Evolutionary conservation across 2,797 vertebrate genomes (phyloP).

Genomic region (Gastrophryne carolinensis): DNA sequence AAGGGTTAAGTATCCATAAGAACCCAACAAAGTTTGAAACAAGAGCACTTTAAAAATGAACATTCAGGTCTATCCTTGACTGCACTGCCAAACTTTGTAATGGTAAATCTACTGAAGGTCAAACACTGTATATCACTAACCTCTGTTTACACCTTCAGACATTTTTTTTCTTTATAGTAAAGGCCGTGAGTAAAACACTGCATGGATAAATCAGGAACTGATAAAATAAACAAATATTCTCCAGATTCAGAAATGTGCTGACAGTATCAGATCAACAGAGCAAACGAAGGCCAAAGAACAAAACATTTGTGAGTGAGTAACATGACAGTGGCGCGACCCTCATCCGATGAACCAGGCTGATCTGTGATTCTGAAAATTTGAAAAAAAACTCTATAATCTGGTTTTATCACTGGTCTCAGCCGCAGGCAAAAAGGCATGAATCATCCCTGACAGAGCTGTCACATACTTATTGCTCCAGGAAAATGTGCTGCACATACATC

Average conservation of each 20-base stretch:
- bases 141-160: too few species aligned
- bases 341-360: constrained; percentile 11
- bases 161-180: too few species aligned
- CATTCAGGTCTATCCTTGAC: too few species aligned
- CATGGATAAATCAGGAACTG: too few species aligned
- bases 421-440: constrained; percentile 11
- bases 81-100: too few species aligned
- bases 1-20: too few species aligned
- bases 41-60: too few species aligned
- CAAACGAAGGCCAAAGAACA: not conserved
- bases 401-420: constrained; percentile 1
- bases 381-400: constrained; percentile 25
- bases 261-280: not conserved
- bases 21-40: too few species aligned
- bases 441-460: constrained; percentile 23
- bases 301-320: constrained; percentile 4
- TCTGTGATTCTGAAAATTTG: constrained; percentile 14
- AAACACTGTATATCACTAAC: too few species aligned
- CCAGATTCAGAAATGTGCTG: not conserved
- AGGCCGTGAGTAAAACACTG: too few species aligned
- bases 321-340: constrained; percentile 14
- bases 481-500: not conserved
- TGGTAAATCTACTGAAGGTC: too few species aligned
- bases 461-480: not conserved
- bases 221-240: not conserved